These are phyloP conservation scores for Galaxias olidus DNA, from an alignment of 2,797 vertebrate genomes.

Conservation along the genomic window DNA sequence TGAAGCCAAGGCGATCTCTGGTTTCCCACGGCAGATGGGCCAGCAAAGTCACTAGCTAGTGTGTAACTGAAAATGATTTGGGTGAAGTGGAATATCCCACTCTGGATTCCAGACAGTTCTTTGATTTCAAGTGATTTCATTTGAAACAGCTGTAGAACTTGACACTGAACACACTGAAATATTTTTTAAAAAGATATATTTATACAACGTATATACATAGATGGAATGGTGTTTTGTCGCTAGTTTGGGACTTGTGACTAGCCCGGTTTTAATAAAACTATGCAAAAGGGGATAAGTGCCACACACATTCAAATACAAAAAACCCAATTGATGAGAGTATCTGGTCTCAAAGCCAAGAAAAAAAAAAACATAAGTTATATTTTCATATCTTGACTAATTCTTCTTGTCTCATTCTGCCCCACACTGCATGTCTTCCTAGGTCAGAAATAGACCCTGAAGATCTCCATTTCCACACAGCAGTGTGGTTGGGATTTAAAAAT, in stretches of 20 bases:
- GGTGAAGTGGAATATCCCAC: too few relatives aligned
- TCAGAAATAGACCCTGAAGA: conserved; percentile 52
- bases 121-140: too few relatives aligned
- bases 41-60: too few relatives aligned
- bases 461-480: conserved; percentile 66
- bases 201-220: conserved; percentile 40
- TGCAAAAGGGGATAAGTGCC: conserved; percentile 21
- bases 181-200: background rate
- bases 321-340: conserved; percentile 45
- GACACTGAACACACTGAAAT: background rate
- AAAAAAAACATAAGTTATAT: background rate
- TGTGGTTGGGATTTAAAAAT: conserved; percentile 58
- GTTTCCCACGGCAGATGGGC: too few relatives aligned
- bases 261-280: conserved; percentile 45
- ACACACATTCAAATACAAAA: conserved; percentile 18
- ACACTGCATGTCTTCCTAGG: conserved; percentile 46
- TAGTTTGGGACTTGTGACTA: conserved; percentile 61
- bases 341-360: conserved; percentile 41
- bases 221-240: conserved; percentile 65
- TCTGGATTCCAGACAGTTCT: too few relatives aligned
- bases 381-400: background rate
- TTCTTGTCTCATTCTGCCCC: conserved; percentile 31
- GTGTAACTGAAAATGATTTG: too few relatives aligned
- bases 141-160: too few relatives aligned
- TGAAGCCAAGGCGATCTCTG: too few relatives aligned